Base-by-base conservation (phyloP, 2,888 invertebrate species). In the Tanypteryx hageni region DNA sequence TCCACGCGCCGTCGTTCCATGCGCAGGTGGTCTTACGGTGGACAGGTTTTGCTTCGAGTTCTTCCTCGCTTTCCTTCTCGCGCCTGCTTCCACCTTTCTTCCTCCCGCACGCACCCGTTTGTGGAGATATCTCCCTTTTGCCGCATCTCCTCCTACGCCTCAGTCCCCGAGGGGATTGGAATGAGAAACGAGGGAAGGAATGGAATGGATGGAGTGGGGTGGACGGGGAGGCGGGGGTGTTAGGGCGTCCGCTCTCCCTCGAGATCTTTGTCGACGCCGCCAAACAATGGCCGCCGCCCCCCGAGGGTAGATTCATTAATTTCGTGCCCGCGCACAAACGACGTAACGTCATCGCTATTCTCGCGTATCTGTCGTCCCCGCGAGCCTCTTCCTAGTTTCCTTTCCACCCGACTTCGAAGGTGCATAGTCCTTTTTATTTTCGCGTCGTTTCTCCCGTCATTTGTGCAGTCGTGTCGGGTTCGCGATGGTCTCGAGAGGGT, bases 261-360 rank as follows among this genome's bases (percentile, higher is more conserved):
- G 61, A 61, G 85, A 59, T 27, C 85, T 85, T 85, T 58, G 57
- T 22, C 61, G 86, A 86, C 22, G 86, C 86, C 61, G 86, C 59
- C 86, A 86, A 86, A 86, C 86, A 86, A 64, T 86, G 44, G 61
- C 61, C 31, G 61, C 44, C 18, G 31, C 57, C 86, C n/a, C 61
- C 18, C 86, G 14, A 57, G 31, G 86, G 86, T 31, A 27, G 27
- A 61, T 64, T 86, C 86, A 86, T 86, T 86, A 61, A 16, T 61
- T 59, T 31, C 61, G 16, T 61, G 10, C 59, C 13, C 13, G 9
- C 59, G 16, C 59, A 57, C 85, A 22, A 27, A 22, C 58, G 68
- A 68, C 68, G 0, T 44, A 44, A 44, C 64, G 64, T 64, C 64
- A 64, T 64, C 64, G 64, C 64, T 64, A 64, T 64, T 16, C n/a